Conservation (phyloP, 1,140 invertebrate species). For the Calephelis nemesis region DNA sequence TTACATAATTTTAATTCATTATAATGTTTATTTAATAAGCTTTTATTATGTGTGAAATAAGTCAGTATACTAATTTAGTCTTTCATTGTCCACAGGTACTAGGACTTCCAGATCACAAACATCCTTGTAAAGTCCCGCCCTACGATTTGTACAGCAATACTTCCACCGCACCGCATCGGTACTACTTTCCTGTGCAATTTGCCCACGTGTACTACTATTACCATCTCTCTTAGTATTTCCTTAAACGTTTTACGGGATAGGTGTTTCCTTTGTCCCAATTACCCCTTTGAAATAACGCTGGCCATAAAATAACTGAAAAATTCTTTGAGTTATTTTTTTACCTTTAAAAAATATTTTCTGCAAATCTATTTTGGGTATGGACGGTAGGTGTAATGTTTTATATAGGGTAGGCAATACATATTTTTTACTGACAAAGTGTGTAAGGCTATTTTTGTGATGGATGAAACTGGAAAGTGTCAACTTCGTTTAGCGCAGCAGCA, state of each 20-base stretch:
- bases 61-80: neutral
- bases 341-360: too few species aligned
- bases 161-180: slow-evolving; percentile 42
- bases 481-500: too few species aligned
- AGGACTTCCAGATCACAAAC: slow-evolving; percentile 26
- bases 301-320: too few species aligned
- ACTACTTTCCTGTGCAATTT: slow-evolving; percentile 64
- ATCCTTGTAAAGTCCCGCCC: slow-evolving; percentile 28
- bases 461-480: too few species aligned
- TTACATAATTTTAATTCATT: neutral
- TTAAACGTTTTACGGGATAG: neutral
- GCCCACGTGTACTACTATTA: slow-evolving; percentile 61
- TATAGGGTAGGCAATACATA: too few species aligned
- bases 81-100: neutral
- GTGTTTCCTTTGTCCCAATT: too few species aligned
- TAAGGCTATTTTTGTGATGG: too few species aligned
- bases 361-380: too few species aligned
- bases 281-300: too few species aligned
- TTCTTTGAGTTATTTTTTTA: too few species aligned
- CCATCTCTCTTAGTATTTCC: slow-evolving; percentile 36
- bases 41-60: neutral
- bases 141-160: slow-evolving; percentile 70
- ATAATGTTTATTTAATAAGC: neutral
- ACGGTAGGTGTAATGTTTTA: too few species aligned
- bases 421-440: too few species aligned